Evolutionary conservation across 1,140 invertebrate species (phyloP), one percentile per base, ranked within the genome.

Genomic region (Habropoda laboriosa): DNA sequence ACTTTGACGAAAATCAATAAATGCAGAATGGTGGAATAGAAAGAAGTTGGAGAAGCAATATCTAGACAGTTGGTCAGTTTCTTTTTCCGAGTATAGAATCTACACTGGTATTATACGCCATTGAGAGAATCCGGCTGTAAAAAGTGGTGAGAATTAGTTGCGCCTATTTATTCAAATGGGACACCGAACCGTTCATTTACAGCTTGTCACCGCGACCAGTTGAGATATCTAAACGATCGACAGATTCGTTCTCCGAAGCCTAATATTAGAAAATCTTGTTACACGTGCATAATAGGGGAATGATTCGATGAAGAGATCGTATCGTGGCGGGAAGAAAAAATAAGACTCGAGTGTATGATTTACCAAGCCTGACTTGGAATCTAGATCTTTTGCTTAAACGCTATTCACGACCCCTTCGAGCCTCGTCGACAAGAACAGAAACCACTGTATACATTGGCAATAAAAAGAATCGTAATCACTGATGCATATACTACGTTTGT

Each of bases 211-310:
- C 10, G 1, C 21, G 58, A 38, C n/a, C 21, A 38, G 35, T 61
- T 38, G 24, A 61, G 58, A 40, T 61, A 38, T 61, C n/a, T 12
- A 35, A 32, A n/a, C 18, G n/a, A 24, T 61, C 35, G 35, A 61
- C n/a, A 24, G 38, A 61, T 38, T 58, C 57, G 30, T 57, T 60
- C 32, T n/a, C 10, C 32, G 35, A 38, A 38, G 12, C 4, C 21
- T 24, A 24, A 38, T 61, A 61, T 61, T 61, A 61, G 21, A 61
- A 38, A 61, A 61, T 61, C 58, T 61, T 24, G 35, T 61, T 32
- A 61, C 3, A 61, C 32, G 12, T 6, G n/a, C 24, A 5, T 40
- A 61, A 61, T 61, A 40, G 24, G 21, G 16, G 24, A 60, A 38
- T 38, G 38, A 38, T 35, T 38, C 12, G 58, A 35, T 7, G 12